Base-by-base conservation (phyloP, 2,797 vertebrate species). In the Myioborus melanocephalus region DNA sequence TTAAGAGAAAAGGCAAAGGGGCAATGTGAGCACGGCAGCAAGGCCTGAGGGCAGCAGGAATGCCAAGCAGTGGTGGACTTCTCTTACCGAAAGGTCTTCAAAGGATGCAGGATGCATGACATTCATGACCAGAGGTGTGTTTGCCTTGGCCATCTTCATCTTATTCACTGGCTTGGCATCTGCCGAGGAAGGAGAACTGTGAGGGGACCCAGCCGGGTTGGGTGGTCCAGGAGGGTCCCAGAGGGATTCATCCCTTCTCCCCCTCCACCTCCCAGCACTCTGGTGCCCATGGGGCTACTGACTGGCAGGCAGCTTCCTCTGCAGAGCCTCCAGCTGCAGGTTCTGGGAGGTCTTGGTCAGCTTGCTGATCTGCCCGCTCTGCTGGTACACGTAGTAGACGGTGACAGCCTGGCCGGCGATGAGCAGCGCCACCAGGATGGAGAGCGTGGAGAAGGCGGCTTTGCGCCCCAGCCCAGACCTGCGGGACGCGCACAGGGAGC, bases 341-440 rank as follows among this genome's bases (percentile, higher is more conserved):
- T 49, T 97, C 63, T 98, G 98, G 0, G 98, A 96, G 57, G 95
- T 98, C 78, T 90, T 96, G 60, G 98, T 97, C 88, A 99, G 98
- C 7, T 96, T 92, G 64, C 95, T 94, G 95, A 99, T 98, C 96
- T 98, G 98, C 89, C 97, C 92, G 8, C 96, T 98, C 94, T 99
- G 99, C 94, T 97, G 96, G 63, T 98, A 98, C 69, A 99, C 93
- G 72, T 98, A 98, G 98, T 98, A 99, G 83, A 98, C 61, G 0
- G 98, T 98, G 94, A 99, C 98, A 6, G 98, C 99, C 97, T 99
- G 99, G 83, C 99, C 98, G 0, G 97, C 98, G 41, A 99, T 91
- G 53, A 99, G 98, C 92, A 99, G 97, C 57, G 98, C 98, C 14
- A 98, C 98, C 96, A 99, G 97, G 65, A 99, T 93, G 1, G 99